Base-by-base conservation (phyloP, 2,797 vertebrate species). In the Antennarius maculatus region DNA sequence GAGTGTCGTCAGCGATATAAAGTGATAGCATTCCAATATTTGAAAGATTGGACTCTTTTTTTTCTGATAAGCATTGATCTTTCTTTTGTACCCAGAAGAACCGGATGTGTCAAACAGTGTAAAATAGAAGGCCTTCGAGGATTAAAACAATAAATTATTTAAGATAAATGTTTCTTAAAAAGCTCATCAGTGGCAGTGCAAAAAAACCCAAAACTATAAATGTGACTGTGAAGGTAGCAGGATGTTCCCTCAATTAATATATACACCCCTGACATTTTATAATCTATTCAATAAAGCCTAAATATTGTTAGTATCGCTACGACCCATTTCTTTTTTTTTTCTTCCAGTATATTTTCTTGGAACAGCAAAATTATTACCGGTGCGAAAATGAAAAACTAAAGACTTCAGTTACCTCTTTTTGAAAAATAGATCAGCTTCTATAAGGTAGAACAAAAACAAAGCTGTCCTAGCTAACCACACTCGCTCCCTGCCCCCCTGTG, bases 181-280 rank as follows among this genome's bases (percentile, higher is more conserved):
- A 82, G 76, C 65, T 43, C 63, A 78, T 66, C 50, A 62, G 28
- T 81, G 84, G 84, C 87, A 90, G 87, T 89, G 91, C 88, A 90
- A 85, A 47, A 73, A 48, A 5, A 12, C 7, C 7, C 6, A 53
- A 37, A 86, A 68, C 50, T 75, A 59, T 46, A n/a, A 76, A 77
- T 84, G 63, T 76, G 89, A 83, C 72, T 70, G 84, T 90, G 91
- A 93, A 91, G 91, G 92, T 91, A 92, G 90, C 91, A 90, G 88
- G 80, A 86, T 82, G 83, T 87, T 83, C 73, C 70, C 79, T 82
- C 57, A 66, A 72, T 85, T 73, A 72, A 80, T 90, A 91, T 91
- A 27, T 89, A 90, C 87, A 90, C 66, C 63, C 74, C 63, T 64
- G 74, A 81, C 81, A 64, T 69, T 87, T 86, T 81, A 90, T 85